Evolutionary conservation across 2,888 invertebrate species (phyloP).

Genomic region (Agrotis exclamationis): DNA sequence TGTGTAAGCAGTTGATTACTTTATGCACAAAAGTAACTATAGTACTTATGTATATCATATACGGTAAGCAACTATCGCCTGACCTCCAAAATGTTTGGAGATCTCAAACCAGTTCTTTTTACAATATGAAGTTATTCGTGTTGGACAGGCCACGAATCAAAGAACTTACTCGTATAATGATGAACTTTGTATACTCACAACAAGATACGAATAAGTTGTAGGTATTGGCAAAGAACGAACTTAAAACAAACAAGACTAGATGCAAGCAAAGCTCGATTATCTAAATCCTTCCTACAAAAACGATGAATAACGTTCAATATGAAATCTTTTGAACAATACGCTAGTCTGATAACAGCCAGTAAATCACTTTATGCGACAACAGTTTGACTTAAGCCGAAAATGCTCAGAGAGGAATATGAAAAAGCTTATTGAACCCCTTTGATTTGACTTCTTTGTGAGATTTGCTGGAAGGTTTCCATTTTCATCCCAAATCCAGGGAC

Average conservation of each 20-base stretch:
- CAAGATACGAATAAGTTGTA: not conserved
- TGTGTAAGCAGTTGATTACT: constrained; percentile 10
- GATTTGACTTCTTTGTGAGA: constrained; percentile 73
- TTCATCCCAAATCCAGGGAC: constrained; percentile 72
- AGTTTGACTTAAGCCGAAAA: constrained; percentile 64
- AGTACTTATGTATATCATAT: constrained; percentile 1
- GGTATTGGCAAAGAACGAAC: not conserved
- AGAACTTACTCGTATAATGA: constrained; percentile 9
- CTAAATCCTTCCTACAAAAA: constrained; percentile 53
- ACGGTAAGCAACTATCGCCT: constrained; percentile 27
- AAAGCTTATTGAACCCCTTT: constrained; percentile 73
- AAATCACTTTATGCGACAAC: constrained; percentile 56
- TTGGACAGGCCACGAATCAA: constrained; percentile 14
- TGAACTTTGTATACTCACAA: constrained; percentile 7
- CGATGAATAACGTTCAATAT: constrained; percentile 59
- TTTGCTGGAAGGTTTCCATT: constrained; percentile 72
- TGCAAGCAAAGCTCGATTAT: constrained; percentile 37
- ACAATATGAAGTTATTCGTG: constrained; percentile 27
- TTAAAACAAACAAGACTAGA: constrained; percentile 2
- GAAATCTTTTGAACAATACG: constrained; percentile 64
- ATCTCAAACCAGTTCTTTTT: constrained; percentile 47
- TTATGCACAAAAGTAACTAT: not conserved
- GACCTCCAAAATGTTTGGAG: constrained; percentile 38
- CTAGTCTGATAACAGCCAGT: constrained; percentile 42
- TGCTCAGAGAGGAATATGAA: constrained; percentile 69